Base-by-base conservation (phyloP, 2,113 vertebrate species). In the Anoplopoma fimbria region DNA sequence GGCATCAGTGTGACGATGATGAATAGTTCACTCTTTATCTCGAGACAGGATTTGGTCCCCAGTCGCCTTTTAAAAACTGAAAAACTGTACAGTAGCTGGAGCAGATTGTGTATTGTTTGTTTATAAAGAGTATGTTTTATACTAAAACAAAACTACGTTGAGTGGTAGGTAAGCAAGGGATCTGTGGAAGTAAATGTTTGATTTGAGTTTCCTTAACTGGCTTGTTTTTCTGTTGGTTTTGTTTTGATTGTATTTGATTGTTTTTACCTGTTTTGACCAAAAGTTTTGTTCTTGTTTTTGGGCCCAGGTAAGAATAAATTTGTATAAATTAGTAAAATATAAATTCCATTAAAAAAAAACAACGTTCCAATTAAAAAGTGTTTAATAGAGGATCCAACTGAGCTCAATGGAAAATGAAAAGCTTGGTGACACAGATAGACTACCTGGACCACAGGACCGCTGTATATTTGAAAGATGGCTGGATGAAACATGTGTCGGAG, bases 51-150 rank as follows among this genome's bases (percentile, higher is more conserved):
- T 81, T 55, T 40, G 75, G 83, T 87, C 82, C 78, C 82, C 36
- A 12, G 90, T 94, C 88, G 77, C 94, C 93, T 94, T 60, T 86
- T 91, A 87, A 91, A 93, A 84, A 55, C 78, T 86, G 83, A 92
- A 94, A n/a, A 83, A 85, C 69, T 96, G 96, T 97, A 97, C 94
- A 96, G 94, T 96, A 96, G 95, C 94, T 89, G 94, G 94, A 94
- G 95, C 95, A 96, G 81, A 85, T 79, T 95, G 96, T 96, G 96
- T 94, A 96, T 90, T 93, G 94, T 96, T 95, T 95, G 94, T 96
- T 97, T 95, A 96, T 97, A 97, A 96, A 91, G 94, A 96, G 93
- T 96, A 95, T 95, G 95, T 95, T 95, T 96, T 94, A 95, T 96
- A 95, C 94, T 96, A 93, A 95, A 95, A 94, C 93, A 93, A 80